Percentiles rank a stretch among this genome's conserved stretches.
Evolutionary conservation across 2,888 invertebrate species (phyloP).

Genomic region (Drosophila yooni): DNA sequence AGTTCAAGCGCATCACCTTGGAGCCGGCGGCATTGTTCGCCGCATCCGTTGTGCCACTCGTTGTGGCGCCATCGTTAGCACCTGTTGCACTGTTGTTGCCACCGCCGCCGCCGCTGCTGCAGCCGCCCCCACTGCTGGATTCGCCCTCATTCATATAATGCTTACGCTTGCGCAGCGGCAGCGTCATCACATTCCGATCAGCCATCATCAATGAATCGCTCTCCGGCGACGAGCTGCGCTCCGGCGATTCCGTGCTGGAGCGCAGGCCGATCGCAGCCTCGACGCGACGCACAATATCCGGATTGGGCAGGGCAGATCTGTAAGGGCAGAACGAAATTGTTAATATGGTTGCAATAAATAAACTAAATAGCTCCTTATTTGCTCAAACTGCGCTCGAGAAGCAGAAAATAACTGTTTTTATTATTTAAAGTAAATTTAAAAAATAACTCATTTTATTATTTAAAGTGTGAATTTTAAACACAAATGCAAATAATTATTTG

Average conservation of each 20-base stretch:
- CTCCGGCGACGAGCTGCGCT: slow-evolving; percentile 86
- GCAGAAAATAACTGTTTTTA: background rate
- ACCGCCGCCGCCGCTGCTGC: slow-evolving; percentile 10
- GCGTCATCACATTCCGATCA: slow-evolving; percentile 87
- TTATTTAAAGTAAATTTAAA: background rate
- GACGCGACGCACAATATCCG: slow-evolving; percentile 87
- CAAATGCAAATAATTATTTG: background rate
- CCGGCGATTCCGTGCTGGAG: slow-evolving; percentile 85
- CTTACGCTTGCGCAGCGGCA: slow-evolving; percentile 93
- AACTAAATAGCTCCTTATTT: background rate
- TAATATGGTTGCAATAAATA: background rate
- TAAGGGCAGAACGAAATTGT: slow-evolving; percentile 1
- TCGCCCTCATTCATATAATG: slow-evolving; percentile 89
- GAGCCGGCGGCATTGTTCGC: slow-evolving; percentile 27
- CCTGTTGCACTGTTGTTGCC: slow-evolving; percentile 9
- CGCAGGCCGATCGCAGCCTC: slow-evolving; percentile 87
- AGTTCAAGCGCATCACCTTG: slow-evolving; percentile 87
- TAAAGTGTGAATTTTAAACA: background rate
- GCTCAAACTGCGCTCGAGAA: background rate
- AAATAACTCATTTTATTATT: background rate
- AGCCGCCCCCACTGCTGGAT: slow-evolving; percentile 11
- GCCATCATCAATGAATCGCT: slow-evolving; percentile 86
- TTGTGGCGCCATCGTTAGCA: slow-evolving; percentile 14
- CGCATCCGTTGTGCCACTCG: slow-evolving; percentile 20
- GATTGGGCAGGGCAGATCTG: slow-evolving; percentile 81